phyloP scores from a whole-genome alignment of 2,888 invertebrate genomes.

The Leucozona laternaria region DNA sequence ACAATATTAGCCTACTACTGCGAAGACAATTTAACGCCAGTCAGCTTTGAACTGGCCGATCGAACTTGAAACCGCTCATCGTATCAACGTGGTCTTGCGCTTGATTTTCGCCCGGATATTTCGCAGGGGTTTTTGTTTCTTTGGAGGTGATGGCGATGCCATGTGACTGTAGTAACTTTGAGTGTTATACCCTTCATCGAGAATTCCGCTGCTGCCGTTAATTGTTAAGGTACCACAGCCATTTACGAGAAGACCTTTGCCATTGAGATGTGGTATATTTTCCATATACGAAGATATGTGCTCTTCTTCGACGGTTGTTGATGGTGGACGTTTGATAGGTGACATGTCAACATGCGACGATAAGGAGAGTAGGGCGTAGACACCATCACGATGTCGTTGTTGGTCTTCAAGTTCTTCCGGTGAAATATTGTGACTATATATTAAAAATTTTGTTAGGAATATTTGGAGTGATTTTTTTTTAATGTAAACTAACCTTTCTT shows the following conservation, averaged over 20 bases:
- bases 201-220: slow-evolving; percentile 75
- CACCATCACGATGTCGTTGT: slow-evolving; percentile 90
- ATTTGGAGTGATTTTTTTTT: neutral
- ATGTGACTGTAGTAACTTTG: slow-evolving; percentile 77
- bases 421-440: slow-evolving; percentile 81
- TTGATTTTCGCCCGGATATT: slow-evolving; percentile 83
- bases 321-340: slow-evolving; percentile 82
- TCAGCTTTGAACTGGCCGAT: slow-evolving; percentile 12
- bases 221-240: slow-evolving; percentile 51
- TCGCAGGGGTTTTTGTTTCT: slow-evolving; percentile 81
- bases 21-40: slow-evolving; percentile 44
- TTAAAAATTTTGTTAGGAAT: slow-evolving; percentile 1
- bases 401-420: slow-evolving; percentile 87
- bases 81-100: slow-evolving; percentile 82
- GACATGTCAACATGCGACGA: slow-evolving; percentile 85
- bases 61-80: slow-evolving; percentile 78
- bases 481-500: slow-evolving; percentile 84
- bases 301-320: slow-evolving; percentile 80
- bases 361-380: slow-evolving; percentile 90
- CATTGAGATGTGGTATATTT: slow-evolving; percentile 77
- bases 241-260: slow-evolving; percentile 69
- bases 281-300: slow-evolving; percentile 79
- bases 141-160: slow-evolving; percentile 77
- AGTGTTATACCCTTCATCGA: slow-evolving; percentile 80
- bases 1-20: slow-evolving; percentile 65